Conservation (phyloP, 2,113 vertebrate species). For the Oncorhynchus nerka region DNA sequence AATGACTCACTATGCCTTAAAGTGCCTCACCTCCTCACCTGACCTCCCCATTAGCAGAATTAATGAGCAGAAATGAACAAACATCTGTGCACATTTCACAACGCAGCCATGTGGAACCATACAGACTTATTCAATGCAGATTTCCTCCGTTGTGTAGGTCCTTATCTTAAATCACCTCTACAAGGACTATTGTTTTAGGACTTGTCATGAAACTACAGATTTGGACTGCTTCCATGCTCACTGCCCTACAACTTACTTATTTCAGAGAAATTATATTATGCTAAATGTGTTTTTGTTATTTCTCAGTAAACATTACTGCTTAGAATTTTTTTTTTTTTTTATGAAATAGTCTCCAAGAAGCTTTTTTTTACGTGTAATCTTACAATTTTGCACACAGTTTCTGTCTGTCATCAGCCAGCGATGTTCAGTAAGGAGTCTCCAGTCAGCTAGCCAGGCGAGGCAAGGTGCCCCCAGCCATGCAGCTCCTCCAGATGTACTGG, state of each 20-base stretch:
- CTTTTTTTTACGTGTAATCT: too few relatives aligned
- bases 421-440: conserved; percentile 9
- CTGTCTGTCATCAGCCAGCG: conserved; percentile 14
- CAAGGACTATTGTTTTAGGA: neutral
- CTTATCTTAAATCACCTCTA: too few relatives aligned
- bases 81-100: neutral
- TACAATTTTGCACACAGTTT: neutral
- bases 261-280: neutral
- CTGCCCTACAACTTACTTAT: neutral
- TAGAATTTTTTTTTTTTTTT: neutral
- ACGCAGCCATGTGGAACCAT: neutral
- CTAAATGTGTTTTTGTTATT: neutral
- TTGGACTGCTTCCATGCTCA: neutral
- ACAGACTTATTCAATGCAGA: too few relatives aligned
- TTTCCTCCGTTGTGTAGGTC: too few relatives aligned
- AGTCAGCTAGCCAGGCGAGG: neutral
- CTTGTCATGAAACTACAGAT: neutral
- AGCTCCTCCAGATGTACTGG: conserved; percentile 52
- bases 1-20: neutral
- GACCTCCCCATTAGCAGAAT: neutral
- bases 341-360: neutral
- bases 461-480: conserved; percentile 24
- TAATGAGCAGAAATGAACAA: neutral
- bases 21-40: neutral
- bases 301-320: neutral